Evolutionary conservation across 1,140 invertebrate species (phyloP).

Genomic region (Aphelenchoides fujianensis): DNA sequence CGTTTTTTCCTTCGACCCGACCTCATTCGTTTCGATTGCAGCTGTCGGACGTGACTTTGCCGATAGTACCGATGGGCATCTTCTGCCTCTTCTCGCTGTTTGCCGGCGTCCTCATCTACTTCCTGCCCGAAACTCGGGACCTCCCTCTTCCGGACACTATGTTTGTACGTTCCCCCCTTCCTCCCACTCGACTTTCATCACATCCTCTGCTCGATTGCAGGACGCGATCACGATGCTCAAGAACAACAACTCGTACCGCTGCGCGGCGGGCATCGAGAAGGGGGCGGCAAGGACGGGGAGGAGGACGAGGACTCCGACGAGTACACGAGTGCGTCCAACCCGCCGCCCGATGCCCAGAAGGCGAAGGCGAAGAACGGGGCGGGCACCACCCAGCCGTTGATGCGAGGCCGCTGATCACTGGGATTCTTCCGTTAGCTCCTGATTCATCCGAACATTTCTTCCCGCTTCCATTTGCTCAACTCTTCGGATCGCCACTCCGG

Average conservation of each 20-base stretch:
- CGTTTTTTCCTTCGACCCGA: conserved; percentile 23
- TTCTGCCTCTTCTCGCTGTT: conserved; percentile 52
- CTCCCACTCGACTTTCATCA: neutral
- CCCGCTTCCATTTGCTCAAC: no score
- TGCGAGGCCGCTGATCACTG: no score
- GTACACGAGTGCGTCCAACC: neutral
- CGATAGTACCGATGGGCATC: conserved; percentile 54
- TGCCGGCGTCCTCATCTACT: conserved; percentile 49
- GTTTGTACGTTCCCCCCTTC: conserved; percentile 23
- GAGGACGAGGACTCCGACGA: neutral
- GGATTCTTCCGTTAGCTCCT: no score
- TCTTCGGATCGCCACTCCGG: no score
- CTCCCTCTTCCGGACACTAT: conserved; percentile 48
- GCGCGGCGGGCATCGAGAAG: conserved; percentile 20
- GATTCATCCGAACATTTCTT: no score
- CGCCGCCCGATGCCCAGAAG: no score
- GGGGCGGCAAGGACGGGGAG: conserved; percentile 4
- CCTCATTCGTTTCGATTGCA: conserved; percentile 22
- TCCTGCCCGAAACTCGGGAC: conserved; percentile 47
- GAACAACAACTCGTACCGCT: conserved; percentile 26
- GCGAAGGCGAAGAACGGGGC: no score
- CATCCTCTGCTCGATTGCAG: neutral
- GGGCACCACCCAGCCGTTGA: no score
- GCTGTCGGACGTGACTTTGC: conserved; percentile 50
- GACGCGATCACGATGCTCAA: conserved; percentile 27